Percentiles rank a stretch among this genome's conserved stretches.
Conservation (phyloP, 2,113 vertebrate genomes). For the Myocastor coypus region DNA sequence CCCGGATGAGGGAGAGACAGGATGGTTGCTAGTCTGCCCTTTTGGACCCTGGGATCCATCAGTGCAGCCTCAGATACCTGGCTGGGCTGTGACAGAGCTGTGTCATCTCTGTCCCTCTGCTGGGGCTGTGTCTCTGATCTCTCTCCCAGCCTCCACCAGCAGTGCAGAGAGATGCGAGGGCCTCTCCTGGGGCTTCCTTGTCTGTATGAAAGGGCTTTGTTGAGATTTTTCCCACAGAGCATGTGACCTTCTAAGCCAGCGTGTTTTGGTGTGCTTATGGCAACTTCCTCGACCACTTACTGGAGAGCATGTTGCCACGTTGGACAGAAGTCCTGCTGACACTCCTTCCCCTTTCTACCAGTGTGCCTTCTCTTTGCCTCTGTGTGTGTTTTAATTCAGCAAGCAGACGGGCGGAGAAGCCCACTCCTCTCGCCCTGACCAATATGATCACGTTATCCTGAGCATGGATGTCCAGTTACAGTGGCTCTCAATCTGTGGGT, state of each 20-base stretch:
- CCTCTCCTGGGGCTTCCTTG: neutral
- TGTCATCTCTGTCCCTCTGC: too few species aligned
- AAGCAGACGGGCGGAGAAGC: neutral
- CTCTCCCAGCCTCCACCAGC: neutral
- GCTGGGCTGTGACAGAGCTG: too few species aligned
- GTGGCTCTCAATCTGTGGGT: too few species aligned
- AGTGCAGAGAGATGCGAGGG: neutral
- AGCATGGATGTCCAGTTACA: neutral
- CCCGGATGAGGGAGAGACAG: neutral
- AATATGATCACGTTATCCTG: neutral
- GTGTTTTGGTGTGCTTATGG: neutral
- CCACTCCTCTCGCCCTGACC: neutral
- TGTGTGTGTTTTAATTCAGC: neutral
- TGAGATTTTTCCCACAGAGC: neutral
- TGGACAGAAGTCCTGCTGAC: neutral
- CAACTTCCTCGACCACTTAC: neutral
- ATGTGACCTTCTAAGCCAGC: neutral
- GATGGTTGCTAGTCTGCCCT: neutral
- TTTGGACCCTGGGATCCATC: neutral
- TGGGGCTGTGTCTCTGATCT: neutral
- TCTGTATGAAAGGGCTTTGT: neutral
- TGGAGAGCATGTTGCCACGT: neutral
- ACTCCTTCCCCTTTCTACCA: fast-evolving
- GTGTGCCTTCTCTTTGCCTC: neutral
- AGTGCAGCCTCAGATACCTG: too few species aligned